These are phyloP conservation scores for Colistium nudipinnis DNA, from an alignment of 2,113 vertebrate genomes.

Conservation along the genomic window DNA sequence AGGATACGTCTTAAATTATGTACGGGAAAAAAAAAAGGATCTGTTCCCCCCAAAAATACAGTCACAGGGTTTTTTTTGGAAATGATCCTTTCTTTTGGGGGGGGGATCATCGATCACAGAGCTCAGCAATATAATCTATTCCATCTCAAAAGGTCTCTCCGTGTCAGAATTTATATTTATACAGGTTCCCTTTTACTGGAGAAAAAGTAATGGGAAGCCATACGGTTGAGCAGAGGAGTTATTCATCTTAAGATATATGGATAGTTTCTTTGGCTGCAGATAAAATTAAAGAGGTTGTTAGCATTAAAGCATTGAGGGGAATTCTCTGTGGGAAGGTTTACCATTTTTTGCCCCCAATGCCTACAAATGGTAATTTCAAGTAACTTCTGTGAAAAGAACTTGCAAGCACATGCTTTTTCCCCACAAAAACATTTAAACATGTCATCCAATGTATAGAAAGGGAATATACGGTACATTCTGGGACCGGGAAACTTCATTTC, in stretches of 20 bases:
- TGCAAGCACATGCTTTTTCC: conserved; percentile 37
- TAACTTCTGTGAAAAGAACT: conserved; percentile 22
- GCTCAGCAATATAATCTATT: conserved; percentile 68
- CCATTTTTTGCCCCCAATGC: conserved; percentile 13
- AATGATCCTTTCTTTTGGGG: conserved; percentile 58
- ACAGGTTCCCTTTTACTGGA: conserved; percentile 38
- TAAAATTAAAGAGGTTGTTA: conserved; percentile 41
- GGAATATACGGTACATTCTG: background rate
- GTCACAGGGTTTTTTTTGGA: conserved; percentile 47
- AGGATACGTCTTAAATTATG: conserved; percentile 42
- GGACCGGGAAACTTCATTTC: conserved; percentile 23
- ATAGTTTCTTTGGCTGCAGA: conserved; percentile 39
- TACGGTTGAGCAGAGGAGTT: conserved; percentile 37
- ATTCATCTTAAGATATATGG: conserved; percentile 48
- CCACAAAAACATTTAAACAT: conserved; percentile 15
- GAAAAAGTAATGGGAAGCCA: conserved; percentile 39
- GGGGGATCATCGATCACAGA: conserved; percentile 61
- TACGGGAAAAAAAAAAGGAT: conserved; percentile 22
- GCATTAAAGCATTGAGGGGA: conserved; percentile 38
- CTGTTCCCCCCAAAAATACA: conserved; percentile 23
- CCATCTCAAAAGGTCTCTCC: conserved; percentile 59
- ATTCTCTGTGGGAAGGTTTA: conserved; percentile 20
- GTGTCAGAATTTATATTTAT: conserved; percentile 57
- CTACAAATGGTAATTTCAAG: conserved; percentile 35
- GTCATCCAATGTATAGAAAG: conserved; percentile 15